Conservation (phyloP, 1,140 invertebrate genomes). For the Argopecten irradians region DNA sequence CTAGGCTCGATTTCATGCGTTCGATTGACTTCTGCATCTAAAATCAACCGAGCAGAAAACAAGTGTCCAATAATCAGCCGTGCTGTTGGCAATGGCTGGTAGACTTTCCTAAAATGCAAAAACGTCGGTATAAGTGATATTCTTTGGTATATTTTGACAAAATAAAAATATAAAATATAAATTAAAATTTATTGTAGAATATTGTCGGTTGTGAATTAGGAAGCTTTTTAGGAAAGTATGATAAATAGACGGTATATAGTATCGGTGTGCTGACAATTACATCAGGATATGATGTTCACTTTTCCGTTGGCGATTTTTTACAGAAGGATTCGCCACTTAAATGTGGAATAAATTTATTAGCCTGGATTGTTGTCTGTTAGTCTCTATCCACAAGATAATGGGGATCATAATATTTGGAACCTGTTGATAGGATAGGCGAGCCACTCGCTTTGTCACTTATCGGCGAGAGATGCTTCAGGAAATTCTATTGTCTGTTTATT, state of each 20-base stretch:
- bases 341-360: conserved; percentile 5
- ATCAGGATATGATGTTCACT: neutral
- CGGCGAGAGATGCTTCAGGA: neutral
- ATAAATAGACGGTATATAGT: neutral
- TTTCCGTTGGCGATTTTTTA: neutral
- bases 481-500: neutral
- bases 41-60: neutral
- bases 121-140: neutral
- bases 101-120: neutral
- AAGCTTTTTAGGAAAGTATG: too few species aligned
- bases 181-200: neutral
- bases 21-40: conserved; percentile 13
- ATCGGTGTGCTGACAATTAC: neutral
- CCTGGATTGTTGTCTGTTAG: neutral
- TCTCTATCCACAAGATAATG: neutral
- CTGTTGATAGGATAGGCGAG: conserved; percentile 13
- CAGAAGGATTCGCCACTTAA: neutral
- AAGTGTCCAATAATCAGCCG: neutral
- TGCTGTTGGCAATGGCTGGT: neutral
- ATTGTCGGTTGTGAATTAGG: too few species aligned
- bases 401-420: neutral
- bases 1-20: neutral
- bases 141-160: neutral
- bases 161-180: neutral
- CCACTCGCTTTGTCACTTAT: neutral